Evolutionary conservation across 2,113 vertebrate genomes (phyloP).

Genomic region (Fulmarus glacialis): DNA sequence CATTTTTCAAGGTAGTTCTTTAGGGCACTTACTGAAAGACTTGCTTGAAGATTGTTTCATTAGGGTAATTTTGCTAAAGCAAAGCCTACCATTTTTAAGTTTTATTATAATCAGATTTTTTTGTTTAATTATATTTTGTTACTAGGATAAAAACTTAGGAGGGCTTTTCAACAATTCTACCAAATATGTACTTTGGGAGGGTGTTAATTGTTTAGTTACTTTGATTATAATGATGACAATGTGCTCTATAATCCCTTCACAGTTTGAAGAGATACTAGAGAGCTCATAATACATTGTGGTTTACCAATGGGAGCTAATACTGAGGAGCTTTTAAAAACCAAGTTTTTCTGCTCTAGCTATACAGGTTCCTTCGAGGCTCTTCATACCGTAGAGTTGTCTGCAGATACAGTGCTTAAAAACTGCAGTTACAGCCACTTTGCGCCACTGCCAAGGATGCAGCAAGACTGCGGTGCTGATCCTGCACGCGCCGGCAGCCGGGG

Average conservation of each 20-base stretch:
- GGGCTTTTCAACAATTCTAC: not conserved
- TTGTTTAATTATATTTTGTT: not conserved
- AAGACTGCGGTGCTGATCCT: not conserved
- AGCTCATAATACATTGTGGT: constrained; percentile 31
- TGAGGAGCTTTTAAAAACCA: constrained; percentile 24
- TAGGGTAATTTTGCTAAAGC: not conserved
- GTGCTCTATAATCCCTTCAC: constrained; percentile 36
- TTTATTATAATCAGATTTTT: not conserved
- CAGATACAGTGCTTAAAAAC: not conserved
- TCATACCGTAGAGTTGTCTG: not conserved
- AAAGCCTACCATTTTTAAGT: not conserved
- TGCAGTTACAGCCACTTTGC: not conserved
- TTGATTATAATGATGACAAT: constrained; percentile 56
- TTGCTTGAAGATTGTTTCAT: not conserved
- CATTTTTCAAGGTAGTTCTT: not conserved
- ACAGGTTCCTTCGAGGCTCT: not conserved
- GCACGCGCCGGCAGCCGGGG: accelerated
- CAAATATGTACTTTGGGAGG: not conserved
- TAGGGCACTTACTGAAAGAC: not conserved
- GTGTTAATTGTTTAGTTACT: constrained; percentile 45
- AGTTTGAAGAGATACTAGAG: constrained; percentile 32
- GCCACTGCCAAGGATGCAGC: constrained; percentile 25
- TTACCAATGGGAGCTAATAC: constrained; percentile 55
- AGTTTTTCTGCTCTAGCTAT: not conserved
- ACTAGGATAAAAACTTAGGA: not conserved